A percentile compares a stretch with the other conserved stretches of the same genome.
Conservation (phyloP, 2,797 vertebrate genomes). For the Myripristis jacobus region DNA sequence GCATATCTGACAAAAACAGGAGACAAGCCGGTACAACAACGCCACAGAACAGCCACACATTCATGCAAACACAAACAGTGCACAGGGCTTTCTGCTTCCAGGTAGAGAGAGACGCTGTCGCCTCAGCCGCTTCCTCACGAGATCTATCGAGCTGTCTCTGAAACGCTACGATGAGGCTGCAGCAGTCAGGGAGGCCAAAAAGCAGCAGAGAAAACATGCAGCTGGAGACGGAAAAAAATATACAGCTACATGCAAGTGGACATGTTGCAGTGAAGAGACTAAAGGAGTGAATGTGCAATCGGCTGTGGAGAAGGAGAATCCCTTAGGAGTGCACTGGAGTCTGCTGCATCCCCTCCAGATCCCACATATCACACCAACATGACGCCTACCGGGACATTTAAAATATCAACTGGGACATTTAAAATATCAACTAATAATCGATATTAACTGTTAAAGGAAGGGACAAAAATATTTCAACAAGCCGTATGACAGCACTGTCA, state of each 20-base stretch:
- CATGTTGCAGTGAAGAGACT: not conserved
- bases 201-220: constrained; percentile 28
- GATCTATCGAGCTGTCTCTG: not conserved
- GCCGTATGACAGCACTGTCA: not conserved
- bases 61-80: constrained; percentile 10
- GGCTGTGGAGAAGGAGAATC: constrained; percentile 37
- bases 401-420: constrained; percentile 21
- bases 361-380: constrained; percentile 12
- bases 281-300: constrained; percentile 49
- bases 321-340: constrained; percentile 16
- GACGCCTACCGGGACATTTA: not conserved
- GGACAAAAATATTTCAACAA: constrained; percentile 11
- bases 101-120: not conserved
- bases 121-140: too few relatives aligned
- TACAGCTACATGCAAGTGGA: constrained; percentile 32
- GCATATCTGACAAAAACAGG: not conserved
- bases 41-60: not conserved
- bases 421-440: constrained; percentile 20
- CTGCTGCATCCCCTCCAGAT: constrained; percentile 8
- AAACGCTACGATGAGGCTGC: not conserved
- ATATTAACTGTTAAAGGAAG: not conserved
- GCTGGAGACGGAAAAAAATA: not conserved
- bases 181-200: not conserved
- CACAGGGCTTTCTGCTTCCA: not conserved
- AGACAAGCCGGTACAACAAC: not conserved